A percentile compares a stretch with the other conserved stretches of the same genome.
These are phyloP conservation scores for Hippopotamus amphibius DNA, from an alignment of 2,113 vertebrate species.

Conservation along the genomic window DNA sequence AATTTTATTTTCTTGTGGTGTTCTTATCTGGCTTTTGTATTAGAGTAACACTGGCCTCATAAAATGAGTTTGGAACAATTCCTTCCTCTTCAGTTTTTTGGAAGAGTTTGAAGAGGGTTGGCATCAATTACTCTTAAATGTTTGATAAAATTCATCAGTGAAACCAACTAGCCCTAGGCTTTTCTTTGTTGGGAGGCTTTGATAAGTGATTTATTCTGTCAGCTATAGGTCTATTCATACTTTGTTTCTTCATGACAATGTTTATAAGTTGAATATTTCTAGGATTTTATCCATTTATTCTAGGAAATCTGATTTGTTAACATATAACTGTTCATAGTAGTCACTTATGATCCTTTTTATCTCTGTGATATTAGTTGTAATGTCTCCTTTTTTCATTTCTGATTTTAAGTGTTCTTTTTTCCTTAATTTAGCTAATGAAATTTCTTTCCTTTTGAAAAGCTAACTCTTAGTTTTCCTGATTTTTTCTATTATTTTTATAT, in stretches of 20 bases:
- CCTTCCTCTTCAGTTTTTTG: background rate
- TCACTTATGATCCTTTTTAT: background rate
- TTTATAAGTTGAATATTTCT: background rate
- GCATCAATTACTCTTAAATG: background rate
- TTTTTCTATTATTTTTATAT: background rate
- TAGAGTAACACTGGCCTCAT: background rate
- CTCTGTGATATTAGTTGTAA: background rate
- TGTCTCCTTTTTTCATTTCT: background rate
- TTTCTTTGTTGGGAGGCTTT: background rate
- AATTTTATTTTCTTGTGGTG: background rate
- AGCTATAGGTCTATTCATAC: background rate
- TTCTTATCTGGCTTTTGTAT: background rate
- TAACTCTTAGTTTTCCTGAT: background rate
- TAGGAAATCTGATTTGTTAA: background rate
- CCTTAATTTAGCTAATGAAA: background rate
- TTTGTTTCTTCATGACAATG: background rate
- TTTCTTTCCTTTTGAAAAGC: background rate
- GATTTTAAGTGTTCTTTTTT: background rate
- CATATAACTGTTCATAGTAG: background rate
- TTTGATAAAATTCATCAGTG: background rate
- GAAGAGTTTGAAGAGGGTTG: background rate
- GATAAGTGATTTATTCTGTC: background rate
- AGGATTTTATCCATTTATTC: background rate
- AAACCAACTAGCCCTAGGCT: background rate
- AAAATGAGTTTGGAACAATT: background rate